Conservation (phyloP, 2,888 invertebrate genomes). For the Noctua pronuba region DNA sequence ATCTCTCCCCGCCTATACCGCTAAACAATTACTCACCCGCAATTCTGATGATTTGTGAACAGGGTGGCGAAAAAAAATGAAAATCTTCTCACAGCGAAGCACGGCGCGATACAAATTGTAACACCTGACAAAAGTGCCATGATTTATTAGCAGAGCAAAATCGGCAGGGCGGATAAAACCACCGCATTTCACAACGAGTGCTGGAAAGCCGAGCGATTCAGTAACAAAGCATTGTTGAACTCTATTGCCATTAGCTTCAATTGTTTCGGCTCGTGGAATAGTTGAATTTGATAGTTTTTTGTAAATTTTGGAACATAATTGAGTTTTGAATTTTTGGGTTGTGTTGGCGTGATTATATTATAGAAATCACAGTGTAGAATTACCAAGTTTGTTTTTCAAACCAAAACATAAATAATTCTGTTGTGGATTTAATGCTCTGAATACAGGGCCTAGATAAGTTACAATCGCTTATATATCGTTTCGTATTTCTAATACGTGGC, state of each 20-base stretch:
- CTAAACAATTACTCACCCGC: conserved; percentile 68
- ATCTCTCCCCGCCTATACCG: conserved; percentile 52
- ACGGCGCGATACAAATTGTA: conserved; percentile 77
- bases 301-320: not conserved
- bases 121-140: conserved; percentile 80
- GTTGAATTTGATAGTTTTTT: conserved; percentile 48
- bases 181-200: conserved; percentile 74
- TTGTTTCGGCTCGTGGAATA: conserved; percentile 67
- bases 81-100: conserved; percentile 72
- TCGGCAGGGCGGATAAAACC: conserved; percentile 76
- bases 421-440: not conserved
- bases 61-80: conserved; percentile 65
- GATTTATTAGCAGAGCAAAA: conserved; percentile 79
- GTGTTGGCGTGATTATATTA: not conserved
- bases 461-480: not conserved
- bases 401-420: not conserved
- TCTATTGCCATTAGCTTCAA: conserved; percentile 71
- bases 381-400: not conserved
- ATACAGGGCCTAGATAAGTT: not conserved
- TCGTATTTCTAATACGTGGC: not conserved
- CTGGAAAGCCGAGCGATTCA: conserved; percentile 70
- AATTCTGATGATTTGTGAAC: conserved; percentile 69
- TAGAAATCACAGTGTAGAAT: not conserved
- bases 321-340: not conserved
- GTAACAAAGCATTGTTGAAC: conserved; percentile 74